Percentiles rank a stretch among this genome's conserved stretches.
Evolutionary conservation across 2,797 vertebrate species (phyloP).

Genomic region (Molossus molossus): DNA sequence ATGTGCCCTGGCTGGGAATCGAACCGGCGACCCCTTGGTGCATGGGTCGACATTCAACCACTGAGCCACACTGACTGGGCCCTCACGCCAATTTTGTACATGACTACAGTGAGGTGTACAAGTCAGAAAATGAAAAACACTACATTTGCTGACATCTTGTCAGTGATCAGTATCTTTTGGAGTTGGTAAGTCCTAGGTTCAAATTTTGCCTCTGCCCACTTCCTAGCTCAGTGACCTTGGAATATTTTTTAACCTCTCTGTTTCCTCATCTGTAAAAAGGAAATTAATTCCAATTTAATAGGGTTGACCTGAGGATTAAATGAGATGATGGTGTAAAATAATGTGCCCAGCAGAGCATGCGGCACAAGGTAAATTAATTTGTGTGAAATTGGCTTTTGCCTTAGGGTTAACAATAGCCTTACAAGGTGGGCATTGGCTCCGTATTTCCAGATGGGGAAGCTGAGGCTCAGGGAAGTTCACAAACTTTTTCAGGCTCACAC

Average conservation of each 20-base stretch:
- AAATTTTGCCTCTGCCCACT: background rate
- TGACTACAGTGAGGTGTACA: background rate
- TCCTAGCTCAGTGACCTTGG: background rate
- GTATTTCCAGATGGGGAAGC: background rate
- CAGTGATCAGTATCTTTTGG: background rate
- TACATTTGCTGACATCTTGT: background rate
- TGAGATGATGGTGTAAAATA: constrained; percentile 13
- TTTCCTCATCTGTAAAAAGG: background rate
- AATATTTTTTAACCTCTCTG: background rate
- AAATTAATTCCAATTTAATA: background rate
- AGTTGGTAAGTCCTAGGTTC: constrained; percentile 12
- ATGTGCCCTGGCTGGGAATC: too few relatives aligned
- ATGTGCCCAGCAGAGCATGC: background rate
- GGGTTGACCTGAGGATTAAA: background rate
- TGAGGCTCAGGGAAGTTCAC: constrained; percentile 51
- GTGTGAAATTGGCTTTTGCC: constrained; percentile 21
- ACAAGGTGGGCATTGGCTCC: background rate
- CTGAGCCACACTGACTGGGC: too few relatives aligned
- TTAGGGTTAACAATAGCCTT: background rate
- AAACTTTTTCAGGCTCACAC: background rate
- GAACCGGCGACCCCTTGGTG: too few relatives aligned
- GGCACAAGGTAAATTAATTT: background rate
- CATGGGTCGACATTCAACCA: too few relatives aligned
- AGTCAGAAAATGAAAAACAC: background rate
- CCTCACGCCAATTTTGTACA: background rate